Evolutionary conservation across 92 coral and sea anemone genomes (phyloP).

Genomic region (Porites lobata): DNA sequence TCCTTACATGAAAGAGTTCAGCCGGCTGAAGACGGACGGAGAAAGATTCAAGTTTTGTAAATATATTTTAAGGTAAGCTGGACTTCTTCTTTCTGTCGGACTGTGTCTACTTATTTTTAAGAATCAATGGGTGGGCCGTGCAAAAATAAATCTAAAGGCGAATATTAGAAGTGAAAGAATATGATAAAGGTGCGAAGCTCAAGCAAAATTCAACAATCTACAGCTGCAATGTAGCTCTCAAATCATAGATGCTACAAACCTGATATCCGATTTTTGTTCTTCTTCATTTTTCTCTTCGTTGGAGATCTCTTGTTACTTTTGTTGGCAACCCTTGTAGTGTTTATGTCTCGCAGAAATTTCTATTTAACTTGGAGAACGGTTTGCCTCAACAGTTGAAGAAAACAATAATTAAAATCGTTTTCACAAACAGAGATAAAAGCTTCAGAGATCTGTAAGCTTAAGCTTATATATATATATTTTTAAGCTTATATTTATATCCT

Average conservation of each 20-base stretch:
- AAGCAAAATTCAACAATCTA: not conserved
- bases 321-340: not conserved
- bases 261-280: not conserved
- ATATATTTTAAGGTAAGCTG: slow-evolving; percentile 78
- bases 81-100: not conserved
- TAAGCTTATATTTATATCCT: not conserved
- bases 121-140: too few relatives aligned
- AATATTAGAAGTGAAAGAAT: not conserved
- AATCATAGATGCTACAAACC: not conserved
- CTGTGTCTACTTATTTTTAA: not conserved
- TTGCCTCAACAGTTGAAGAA: not conserved
- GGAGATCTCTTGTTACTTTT: slow-evolving; percentile 8
- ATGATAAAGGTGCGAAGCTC: not conserved
- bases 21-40: slow-evolving; percentile 81
- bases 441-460: not conserved
- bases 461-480: too few relatives aligned
- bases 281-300: too few relatives aligned
- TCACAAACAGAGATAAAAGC: slow-evolving; percentile 8
- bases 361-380: slow-evolving; percentile 12
- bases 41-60: slow-evolving; percentile 88
- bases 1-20: slow-evolving; percentile 84
- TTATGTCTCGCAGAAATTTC: slow-evolving; percentile 19
- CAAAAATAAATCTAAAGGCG: not conserved
- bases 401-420: not conserved
- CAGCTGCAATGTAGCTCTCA: not conserved